A percentile compares a stretch with the other conserved stretches of the same genome.
These are phyloP conservation scores for Hemistola chrysoprasaria DNA, from an alignment of 2,888 invertebrate species.

Conservation along the genomic window DNA sequence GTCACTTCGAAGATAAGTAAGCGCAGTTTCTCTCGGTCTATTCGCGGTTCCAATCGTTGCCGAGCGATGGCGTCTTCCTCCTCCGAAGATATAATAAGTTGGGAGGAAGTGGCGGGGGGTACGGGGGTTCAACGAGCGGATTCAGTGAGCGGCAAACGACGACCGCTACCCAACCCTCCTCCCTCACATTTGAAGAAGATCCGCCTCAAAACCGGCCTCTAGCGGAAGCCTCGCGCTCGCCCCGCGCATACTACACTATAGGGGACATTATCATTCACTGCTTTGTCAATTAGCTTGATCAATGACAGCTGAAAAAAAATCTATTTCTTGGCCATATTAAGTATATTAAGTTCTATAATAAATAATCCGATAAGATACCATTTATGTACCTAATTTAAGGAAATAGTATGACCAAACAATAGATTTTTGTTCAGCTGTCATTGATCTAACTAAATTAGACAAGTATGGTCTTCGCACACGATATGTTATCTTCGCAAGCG, in stretches of 20 bases:
- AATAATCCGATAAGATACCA: too few species aligned
- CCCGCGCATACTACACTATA: conserved; percentile 26
- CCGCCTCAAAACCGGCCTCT: conserved; percentile 65
- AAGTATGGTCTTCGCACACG: too few species aligned
- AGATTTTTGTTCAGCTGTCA: too few species aligned
- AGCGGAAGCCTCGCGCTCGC: conserved; percentile 56
- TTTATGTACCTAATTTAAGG: too few species aligned
- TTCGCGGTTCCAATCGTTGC: conserved; percentile 35
- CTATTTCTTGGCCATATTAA: too few species aligned
- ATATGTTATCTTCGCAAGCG: too few species aligned
- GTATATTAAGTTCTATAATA: too few species aligned
- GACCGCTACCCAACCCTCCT: conserved; percentile 52
- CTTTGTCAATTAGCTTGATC: too few species aligned
- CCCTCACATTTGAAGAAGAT: conserved; percentile 70
- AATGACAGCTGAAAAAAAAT: too few species aligned
- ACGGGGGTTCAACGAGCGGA: conserved; percentile 36
- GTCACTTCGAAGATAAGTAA: conserved; percentile 59
- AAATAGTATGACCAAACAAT: too few species aligned
- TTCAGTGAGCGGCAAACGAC: conserved; percentile 45
- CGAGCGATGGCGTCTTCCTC: conserved; percentile 59
- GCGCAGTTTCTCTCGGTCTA: conserved; percentile 52
- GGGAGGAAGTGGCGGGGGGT: conserved; percentile 60
- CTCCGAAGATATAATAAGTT: conserved; percentile 51
- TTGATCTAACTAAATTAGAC: too few species aligned
- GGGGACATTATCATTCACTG: too few species aligned